Evolutionary conservation across 2,888 invertebrate species (phyloP), one percentile per base, ranked within the genome.

Genomic region (Drosophila longiperda): DNA sequence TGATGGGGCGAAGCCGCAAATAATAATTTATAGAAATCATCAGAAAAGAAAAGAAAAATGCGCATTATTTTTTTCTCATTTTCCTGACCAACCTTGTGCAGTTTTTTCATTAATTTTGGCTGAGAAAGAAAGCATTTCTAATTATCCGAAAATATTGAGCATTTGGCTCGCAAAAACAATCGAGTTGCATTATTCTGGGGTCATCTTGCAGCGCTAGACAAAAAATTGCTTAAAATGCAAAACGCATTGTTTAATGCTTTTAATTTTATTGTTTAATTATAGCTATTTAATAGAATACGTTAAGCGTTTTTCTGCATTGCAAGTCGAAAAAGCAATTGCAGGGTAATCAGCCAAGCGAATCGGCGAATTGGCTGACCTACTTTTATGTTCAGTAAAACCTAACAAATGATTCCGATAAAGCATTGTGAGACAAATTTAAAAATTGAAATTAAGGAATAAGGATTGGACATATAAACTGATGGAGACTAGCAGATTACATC

Each of bases 1-100:
- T 63, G 17, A 23, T 52, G 52, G 45, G 26, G 20, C 12, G 8
- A 8, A 45, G 40, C 49, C 40, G 58, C 17, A 48, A 33, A 11
- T 20, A 57, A 42, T 55, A 53, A 72, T 58, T 71, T 49, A 26
- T 40, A 26, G 38, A 53, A 48, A 20, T 20, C 32, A 59, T 26
- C 58, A 38, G 45, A 17, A 4, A 17, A n/a, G 1, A 15, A 53
- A 7, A 20, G 11, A 29, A 32, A 36, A 32, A 34, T 38, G 33
- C 7, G 15, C 6, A 17, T 49, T 12, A 53, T 20, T 8, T 23
- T 34, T 5, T 34, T 34, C 11, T 4, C 5, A 12, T 12, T 34
- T 11, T 20, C 12, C 12, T 20, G 20, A 20, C 20, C 3, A 12
- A 15, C 34, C 34, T 34, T 15, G 34, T 5, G 15, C 1, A 38